Conservation (phyloP, 2,888 invertebrate species). For the Calameuta pallipes region DNA sequence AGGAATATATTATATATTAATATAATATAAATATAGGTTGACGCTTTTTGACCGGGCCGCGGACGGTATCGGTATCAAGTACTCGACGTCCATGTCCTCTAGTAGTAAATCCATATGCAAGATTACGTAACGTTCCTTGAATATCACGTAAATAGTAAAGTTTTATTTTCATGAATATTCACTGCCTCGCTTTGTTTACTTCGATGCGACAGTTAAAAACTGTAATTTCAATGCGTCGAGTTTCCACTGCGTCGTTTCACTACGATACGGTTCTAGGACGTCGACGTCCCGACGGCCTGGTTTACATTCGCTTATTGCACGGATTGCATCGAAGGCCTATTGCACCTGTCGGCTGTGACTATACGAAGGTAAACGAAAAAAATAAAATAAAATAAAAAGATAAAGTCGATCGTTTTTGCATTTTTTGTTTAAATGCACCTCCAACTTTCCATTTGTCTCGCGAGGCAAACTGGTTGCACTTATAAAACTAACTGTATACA, state of each 20-base stretch:
- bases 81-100: not conserved
- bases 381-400: constrained; percentile 8
- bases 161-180: not conserved
- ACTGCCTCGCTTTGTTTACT: not conserved
- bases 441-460: not conserved
- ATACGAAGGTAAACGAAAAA: constrained; percentile 3
- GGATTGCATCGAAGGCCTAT: constrained; percentile 11
- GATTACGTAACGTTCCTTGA: too few relatives aligned
- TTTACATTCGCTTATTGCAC: constrained; percentile 20
- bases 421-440: constrained; percentile 6
- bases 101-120: too few relatives aligned
- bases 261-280: constrained; percentile 10
- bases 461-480: too few relatives aligned
- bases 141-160: too few relatives aligned
- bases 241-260: not conserved
- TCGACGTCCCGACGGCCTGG: constrained; percentile 14
- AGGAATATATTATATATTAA: constrained; percentile 26
- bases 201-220: not conserved
- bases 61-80: not conserved
- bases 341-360: constrained; percentile 21
- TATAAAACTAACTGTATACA: not conserved
- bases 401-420: constrained; percentile 7
- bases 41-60: not conserved
- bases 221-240: not conserved
- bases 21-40: constrained; percentile 10